These are phyloP conservation scores for Pseudochirops cupreus DNA, from an alignment of 2,797 vertebrate genomes.

Conservation along the genomic window DNA sequence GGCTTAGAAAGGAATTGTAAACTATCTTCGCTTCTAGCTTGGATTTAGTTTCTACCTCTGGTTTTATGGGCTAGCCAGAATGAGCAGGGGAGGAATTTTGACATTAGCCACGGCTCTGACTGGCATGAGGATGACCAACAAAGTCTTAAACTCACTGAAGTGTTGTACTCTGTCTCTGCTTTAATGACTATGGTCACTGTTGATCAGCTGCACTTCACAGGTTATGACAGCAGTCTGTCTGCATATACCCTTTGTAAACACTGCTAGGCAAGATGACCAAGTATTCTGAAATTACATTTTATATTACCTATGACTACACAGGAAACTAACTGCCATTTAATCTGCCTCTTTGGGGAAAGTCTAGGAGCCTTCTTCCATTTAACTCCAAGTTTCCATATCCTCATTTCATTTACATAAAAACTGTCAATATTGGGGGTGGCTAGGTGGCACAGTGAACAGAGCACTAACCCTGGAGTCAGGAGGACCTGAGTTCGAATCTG, in stretches of 20 bases:
- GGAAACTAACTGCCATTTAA: background rate
- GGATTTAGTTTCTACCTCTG: background rate
- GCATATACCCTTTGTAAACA: background rate
- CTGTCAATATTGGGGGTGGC: background rate
- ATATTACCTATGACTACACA: background rate
- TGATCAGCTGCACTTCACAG: background rate
- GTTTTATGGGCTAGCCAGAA: background rate
- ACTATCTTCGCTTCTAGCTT: background rate
- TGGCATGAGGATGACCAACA: background rate
- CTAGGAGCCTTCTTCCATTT: background rate
- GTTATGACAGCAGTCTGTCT: background rate
- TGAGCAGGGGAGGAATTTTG: background rate
- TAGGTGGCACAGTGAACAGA: too few relatives aligned
- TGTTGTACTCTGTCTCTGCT: background rate
- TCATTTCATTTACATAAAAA: background rate
- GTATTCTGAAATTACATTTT: background rate
- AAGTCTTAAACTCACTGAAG: background rate
- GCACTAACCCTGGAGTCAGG: too few relatives aligned
- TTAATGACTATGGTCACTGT: background rate
- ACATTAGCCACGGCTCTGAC: background rate
- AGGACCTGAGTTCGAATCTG: too few relatives aligned
- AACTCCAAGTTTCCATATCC: background rate
- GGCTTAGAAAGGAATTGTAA: background rate
- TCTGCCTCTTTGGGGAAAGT: background rate
- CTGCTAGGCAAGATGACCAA: background rate